phyloP scores from a whole-genome alignment of 2,113 vertebrate species.

The Agapornis roseicollis region DNA sequence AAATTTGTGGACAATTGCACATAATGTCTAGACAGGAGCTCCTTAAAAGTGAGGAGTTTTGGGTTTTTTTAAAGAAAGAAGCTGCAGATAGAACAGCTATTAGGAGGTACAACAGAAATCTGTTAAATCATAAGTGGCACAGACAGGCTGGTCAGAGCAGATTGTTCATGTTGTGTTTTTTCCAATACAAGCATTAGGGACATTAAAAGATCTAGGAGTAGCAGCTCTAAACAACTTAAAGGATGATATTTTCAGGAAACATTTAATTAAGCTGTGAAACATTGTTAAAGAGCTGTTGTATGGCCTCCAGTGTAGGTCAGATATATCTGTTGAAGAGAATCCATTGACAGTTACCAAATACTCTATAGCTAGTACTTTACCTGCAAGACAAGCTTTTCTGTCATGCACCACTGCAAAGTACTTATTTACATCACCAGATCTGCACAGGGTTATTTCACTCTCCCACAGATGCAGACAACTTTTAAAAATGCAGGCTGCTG shows the following conservation, averaged over 20 bases:
- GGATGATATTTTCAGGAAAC: background rate
- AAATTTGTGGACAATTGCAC: background rate
- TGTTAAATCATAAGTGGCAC: background rate
- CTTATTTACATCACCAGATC: background rate
- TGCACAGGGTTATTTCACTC: background rate
- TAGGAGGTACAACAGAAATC: background rate
- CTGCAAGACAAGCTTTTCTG: background rate
- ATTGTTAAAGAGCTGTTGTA: background rate
- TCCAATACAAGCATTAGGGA: background rate
- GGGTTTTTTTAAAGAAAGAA: background rate
- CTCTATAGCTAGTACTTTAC: background rate
- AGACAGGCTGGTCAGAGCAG: background rate
- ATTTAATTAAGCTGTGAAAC: background rate
- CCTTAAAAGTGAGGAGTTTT: background rate
- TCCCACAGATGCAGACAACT: background rate
- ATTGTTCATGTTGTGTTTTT: background rate
- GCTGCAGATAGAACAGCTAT: background rate
- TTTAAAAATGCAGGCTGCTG: background rate
- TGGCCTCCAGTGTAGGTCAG: background rate
- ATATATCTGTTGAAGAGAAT: background rate
- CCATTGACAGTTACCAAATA: background rate
- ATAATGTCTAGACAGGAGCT: background rate
- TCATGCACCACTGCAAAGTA: background rate
- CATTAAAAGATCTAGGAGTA: background rate
- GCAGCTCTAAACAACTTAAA: background rate